Evolutionary conservation across 2,888 invertebrate genomes (phyloP).

Genomic region (Trichopoda pennipes): DNA sequence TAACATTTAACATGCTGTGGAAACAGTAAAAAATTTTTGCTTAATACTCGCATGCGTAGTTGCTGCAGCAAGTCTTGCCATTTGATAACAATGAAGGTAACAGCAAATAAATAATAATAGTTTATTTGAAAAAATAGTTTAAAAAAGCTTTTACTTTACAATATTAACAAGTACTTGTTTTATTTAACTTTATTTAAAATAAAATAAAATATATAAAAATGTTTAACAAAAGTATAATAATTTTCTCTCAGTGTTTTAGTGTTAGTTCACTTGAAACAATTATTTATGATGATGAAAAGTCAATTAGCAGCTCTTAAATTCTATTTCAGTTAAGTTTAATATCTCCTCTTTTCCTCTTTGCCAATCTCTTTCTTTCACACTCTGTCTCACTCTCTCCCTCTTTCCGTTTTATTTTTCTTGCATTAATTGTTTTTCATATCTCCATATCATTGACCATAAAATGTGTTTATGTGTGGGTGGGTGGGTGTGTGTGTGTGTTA

Average conservation of each 20-base stretch:
- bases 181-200: too few species aligned
- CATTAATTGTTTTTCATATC: constrained; percentile 1
- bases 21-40: too few species aligned
- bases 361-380: background rate
- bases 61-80: too few species aligned
- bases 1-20: too few species aligned
- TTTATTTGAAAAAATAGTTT: too few species aligned
- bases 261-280: background rate
- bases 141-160: too few species aligned
- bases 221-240: background rate
- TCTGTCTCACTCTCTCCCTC: background rate
- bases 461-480: too few species aligned
- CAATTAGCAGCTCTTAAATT: constrained; percentile 61
- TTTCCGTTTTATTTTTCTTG: background rate
- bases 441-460: background rate
- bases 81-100: too few species aligned
- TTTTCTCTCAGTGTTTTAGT: constrained; percentile 2
- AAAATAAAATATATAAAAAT: too few species aligned
- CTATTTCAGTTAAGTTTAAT: constrained; percentile 34
- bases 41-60: too few species aligned
- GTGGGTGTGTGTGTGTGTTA: constrained; percentile 5
- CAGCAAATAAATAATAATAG: too few species aligned
- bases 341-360: constrained; percentile 1
- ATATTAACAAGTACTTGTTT: too few species aligned
- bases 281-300: constrained; percentile 44